These are phyloP conservation scores for Eilema sororculum DNA, from an alignment of 2,888 invertebrate genomes.

Conservation along the genomic window DNA sequence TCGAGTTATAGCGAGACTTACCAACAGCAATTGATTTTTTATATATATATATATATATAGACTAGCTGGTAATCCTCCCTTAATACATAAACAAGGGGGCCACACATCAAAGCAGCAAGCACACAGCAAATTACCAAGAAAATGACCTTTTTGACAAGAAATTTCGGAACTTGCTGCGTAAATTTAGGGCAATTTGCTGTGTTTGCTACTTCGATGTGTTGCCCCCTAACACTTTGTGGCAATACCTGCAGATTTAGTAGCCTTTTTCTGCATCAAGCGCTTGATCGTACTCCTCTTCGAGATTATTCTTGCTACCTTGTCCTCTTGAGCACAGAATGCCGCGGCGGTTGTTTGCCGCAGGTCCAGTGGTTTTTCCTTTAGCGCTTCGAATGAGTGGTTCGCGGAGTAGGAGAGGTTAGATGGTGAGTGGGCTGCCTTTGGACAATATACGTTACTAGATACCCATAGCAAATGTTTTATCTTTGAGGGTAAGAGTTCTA, in stretches of 20 bases:
- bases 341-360: not conserved
- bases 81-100: too few species aligned
- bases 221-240: not conserved
- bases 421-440: conserved; percentile 52
- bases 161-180: too few species aligned
- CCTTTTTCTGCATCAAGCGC: not conserved
- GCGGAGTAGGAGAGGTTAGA: not conserved
- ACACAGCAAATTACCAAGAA: too few species aligned
- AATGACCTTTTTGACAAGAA: too few species aligned
- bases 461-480: not conserved
- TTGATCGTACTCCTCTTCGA: not conserved
- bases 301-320: not conserved
- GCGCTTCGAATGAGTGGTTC: not conserved
- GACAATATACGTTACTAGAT: conserved; percentile 43
- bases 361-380: not conserved
- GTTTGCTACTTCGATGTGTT: too few species aligned
- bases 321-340: not conserved
- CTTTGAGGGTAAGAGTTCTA: too few species aligned
- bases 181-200: too few species aligned
- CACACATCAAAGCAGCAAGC: too few species aligned
- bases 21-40: too few species aligned
- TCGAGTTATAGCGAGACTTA: too few species aligned
- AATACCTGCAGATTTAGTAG: conserved; percentile 7
- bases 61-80: too few species aligned
- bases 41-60: too few species aligned